A percentile compares a stretch with the other conserved stretches of the same genome.
phyloP scores from a whole-genome alignment of 2,797 vertebrate genomes.

The Nannoperca obscura region DNA sequence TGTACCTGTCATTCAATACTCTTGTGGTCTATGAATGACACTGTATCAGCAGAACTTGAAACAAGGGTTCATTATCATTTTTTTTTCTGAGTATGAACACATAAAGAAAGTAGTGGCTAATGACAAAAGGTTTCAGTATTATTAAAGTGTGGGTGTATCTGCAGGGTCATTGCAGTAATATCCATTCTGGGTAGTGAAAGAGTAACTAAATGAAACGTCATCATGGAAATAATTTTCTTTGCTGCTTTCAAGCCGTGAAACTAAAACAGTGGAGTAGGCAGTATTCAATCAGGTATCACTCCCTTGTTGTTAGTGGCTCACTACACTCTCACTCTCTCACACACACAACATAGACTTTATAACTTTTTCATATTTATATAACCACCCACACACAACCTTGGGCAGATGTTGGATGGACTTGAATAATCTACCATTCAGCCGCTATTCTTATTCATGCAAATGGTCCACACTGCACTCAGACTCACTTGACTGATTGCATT shows the following conservation, averaged over 20 bases:
- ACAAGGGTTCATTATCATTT: constrained; percentile 46
- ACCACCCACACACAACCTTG: constrained; percentile 48
- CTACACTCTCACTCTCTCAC: constrained; percentile 14
- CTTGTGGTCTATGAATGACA: constrained; percentile 68
- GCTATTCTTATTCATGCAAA: constrained; percentile 80
- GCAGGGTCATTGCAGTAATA: constrained; percentile 61
- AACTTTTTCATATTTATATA: constrained; percentile 61
- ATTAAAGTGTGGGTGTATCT: constrained; percentile 44
- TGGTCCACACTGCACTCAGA: constrained; percentile 64
- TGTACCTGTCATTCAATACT: constrained; percentile 51
- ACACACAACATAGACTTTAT: constrained; percentile 39
- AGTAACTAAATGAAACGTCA: constrained; percentile 56
- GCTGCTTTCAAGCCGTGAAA: constrained; percentile 50
- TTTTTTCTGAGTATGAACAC: constrained; percentile 59
- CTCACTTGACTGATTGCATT: constrained; percentile 77
- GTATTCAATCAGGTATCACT: constrained; percentile 40
- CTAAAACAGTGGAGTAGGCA: constrained; percentile 39
- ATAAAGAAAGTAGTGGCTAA: constrained; percentile 39
- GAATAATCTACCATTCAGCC: constrained; percentile 75
- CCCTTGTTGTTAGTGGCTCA: constrained; percentile 32
- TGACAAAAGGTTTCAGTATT: constrained; percentile 77
- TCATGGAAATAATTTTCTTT: constrained; percentile 70
- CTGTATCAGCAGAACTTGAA: constrained; percentile 62
- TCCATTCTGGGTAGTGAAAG: constrained; percentile 44
- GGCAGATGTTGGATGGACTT: constrained; percentile 76